A percentile compares a stretch with the other conserved stretches of the same genome.
Conservation (phyloP, 2,113 vertebrate genomes). For the Podarcis raffonei region DNA sequence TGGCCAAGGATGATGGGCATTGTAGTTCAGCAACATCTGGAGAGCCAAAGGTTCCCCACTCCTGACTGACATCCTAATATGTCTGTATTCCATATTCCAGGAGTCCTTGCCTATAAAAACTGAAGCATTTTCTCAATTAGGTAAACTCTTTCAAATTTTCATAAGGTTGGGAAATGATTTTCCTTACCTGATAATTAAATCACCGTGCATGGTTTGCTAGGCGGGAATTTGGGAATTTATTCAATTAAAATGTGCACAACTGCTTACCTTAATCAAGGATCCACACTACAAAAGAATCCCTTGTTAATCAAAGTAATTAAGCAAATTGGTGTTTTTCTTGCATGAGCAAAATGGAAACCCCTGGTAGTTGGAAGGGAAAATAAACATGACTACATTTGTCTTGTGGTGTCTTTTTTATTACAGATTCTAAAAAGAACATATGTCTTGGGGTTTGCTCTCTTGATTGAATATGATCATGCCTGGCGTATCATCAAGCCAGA, state of each 20-base stretch:
- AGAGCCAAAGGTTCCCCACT: too few relatives aligned
- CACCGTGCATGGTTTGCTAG: neutral
- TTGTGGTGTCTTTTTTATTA: neutral
- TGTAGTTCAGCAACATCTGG: too few relatives aligned
- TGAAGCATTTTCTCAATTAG: neutral
- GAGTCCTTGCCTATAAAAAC: neutral
- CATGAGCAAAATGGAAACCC: neutral
- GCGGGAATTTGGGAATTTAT: neutral
- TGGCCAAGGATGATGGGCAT: too few relatives aligned
- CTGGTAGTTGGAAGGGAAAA: neutral
- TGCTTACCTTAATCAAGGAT: neutral
- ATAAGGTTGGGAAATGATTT: neutral
- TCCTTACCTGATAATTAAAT: neutral
- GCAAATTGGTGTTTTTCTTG: neutral
- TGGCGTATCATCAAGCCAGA: neutral
- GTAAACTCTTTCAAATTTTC: neutral
- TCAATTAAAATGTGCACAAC: neutral
- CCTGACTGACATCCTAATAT: too few relatives aligned
- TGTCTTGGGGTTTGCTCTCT: neutral
- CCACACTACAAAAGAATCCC: neutral
- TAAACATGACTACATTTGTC: neutral
- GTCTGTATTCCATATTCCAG: too few relatives aligned
- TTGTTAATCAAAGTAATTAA: slow-evolving; percentile 11
- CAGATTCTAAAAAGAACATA: neutral
- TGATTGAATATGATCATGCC: neutral